Base-by-base conservation (phyloP, 2,888 invertebrate genomes). In the Lagria hirta region DNA sequence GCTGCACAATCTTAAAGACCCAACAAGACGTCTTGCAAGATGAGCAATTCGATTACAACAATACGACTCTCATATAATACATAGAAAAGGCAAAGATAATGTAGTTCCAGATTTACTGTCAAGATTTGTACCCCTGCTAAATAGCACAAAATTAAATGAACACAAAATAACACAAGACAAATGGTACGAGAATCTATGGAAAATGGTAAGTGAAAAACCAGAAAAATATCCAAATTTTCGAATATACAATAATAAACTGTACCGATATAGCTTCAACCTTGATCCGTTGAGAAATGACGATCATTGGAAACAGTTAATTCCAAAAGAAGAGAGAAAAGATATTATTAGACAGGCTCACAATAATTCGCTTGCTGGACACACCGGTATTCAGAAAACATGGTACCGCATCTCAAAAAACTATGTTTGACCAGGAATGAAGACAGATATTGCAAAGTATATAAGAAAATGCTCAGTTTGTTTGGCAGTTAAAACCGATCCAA, bases 381-480 rank as follows among this genome's bases (percentile, higher is more conserved):
- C 51, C 4, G 54, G 57, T 4, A 42, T 54, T 4, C 37, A 27
- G n/a, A 58, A 58, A 40, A 60, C 57, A 3, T 35, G 18, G 7
- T 18, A n/a, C n/a, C n/a, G n/a, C n/a, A n/a, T n/a, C n/a, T n/a
- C n/a, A n/a, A n/a, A n/a, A n/a, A n/a, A n/a, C n/a, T n/a, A n/a
- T n/a, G n/a, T n/a, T n/a, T 47, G 43, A 33, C 47, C 43, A 2
- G 21, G 28, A 7, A 47, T 47, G 43, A 21, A 20, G 10, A 17
- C 37, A 8, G 46, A 47, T 20, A 40, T 38, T 8, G 12, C 27
- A 3, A 12, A 10, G 2, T 51, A 44, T 23, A 32, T 48, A 8
- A 11, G 6, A 1, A 17, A 16, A 6, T 50, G 49, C 23, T 3
- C 6, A 8, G 16, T 18, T n/a, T 49, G 49, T 18, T 7, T 7